These are phyloP conservation scores for Drosophila baimaii DNA, from an alignment of 1,140 invertebrate species.

Conservation along the genomic window DNA sequence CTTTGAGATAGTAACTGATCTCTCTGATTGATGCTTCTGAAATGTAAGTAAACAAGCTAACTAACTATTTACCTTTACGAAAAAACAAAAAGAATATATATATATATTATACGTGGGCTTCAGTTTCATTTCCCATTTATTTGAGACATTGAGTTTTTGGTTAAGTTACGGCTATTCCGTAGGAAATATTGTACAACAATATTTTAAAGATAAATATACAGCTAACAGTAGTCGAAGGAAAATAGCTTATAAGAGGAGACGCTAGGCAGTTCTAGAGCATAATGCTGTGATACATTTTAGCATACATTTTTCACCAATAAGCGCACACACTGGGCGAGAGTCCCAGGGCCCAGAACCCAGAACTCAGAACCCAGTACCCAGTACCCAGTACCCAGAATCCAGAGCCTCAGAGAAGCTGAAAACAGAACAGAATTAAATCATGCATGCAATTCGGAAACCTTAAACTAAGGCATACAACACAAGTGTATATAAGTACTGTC, in stretches of 20 bases:
- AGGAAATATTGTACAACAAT: slow-evolving; percentile 56
- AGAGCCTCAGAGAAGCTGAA: slow-evolving; percentile 19
- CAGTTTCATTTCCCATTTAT: slow-evolving; percentile 47
- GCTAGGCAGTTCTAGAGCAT: slow-evolving; percentile 80
- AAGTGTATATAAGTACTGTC: slow-evolving; percentile 22
- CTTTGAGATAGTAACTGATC: slow-evolving; percentile 72
- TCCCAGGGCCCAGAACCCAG: slow-evolving; percentile 3
- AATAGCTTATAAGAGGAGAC: slow-evolving; percentile 73
- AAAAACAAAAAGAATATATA: slow-evolving; percentile 6
- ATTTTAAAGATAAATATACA: slow-evolving; percentile 19
- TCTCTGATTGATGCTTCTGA: slow-evolving; percentile 77
- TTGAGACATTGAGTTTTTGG: slow-evolving; percentile 22
- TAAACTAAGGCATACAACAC: slow-evolving; percentile 16
- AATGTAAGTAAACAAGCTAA: slow-evolving; percentile 73
- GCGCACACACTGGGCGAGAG: slow-evolving; percentile 33
- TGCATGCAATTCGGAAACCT: slow-evolving; percentile 34
- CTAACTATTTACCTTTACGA: slow-evolving; percentile 35
- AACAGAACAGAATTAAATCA: slow-evolving; percentile 22
- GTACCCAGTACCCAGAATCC: neutral
- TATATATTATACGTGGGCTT: slow-evolving; percentile 25
- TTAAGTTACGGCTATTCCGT: slow-evolving; percentile 25
- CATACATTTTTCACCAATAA: slow-evolving; percentile 66
- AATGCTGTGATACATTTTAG: slow-evolving; percentile 82
- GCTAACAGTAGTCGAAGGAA: slow-evolving; percentile 60
- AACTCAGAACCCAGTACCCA: slow-evolving; percentile 7